A percentile compares a stretch with the other conserved stretches of the same genome.
Conservation (phyloP, 2,113 vertebrate species). For the Hemiscyllium ocellatum region DNA sequence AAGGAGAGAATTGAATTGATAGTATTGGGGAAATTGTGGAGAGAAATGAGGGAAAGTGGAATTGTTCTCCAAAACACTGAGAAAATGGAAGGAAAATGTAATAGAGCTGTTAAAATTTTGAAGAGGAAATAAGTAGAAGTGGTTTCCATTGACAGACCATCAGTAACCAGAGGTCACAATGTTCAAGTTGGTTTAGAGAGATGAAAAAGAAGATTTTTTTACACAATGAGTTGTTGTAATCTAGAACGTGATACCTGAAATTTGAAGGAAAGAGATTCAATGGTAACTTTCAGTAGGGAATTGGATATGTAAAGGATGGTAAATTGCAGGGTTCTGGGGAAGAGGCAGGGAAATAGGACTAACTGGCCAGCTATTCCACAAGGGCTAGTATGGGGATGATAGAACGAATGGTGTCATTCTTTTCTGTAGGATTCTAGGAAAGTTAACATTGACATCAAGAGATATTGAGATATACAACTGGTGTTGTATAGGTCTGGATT, state of each 20-base stretch:
- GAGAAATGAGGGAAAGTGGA: background rate
- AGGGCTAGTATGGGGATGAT: background rate
- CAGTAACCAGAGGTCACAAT: background rate
- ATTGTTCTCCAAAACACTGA: background rate
- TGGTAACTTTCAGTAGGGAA: background rate
- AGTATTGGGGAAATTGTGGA: background rate
- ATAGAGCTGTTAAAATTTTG: background rate
- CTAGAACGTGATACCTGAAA: background rate
- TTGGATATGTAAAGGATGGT: background rate
- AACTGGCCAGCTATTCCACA: background rate
- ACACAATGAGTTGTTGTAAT: background rate
- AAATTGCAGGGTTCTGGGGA: background rate
- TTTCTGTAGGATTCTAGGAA: background rate
- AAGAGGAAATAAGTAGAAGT: background rate
- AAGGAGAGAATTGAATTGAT: background rate
- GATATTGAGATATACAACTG: background rate
- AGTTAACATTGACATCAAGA: background rate
- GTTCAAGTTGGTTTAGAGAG: background rate
- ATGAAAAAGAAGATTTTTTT: background rate
- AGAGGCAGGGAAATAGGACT: background rate
- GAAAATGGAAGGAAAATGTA: background rate
- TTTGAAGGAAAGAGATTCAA: background rate
- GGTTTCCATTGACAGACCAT: background rate
- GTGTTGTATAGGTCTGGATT: background rate
- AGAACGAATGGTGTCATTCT: background rate